Evolutionary conservation across 2,797 vertebrate species (phyloP).

Genomic region (Pachyuromys duprasi): DNA sequence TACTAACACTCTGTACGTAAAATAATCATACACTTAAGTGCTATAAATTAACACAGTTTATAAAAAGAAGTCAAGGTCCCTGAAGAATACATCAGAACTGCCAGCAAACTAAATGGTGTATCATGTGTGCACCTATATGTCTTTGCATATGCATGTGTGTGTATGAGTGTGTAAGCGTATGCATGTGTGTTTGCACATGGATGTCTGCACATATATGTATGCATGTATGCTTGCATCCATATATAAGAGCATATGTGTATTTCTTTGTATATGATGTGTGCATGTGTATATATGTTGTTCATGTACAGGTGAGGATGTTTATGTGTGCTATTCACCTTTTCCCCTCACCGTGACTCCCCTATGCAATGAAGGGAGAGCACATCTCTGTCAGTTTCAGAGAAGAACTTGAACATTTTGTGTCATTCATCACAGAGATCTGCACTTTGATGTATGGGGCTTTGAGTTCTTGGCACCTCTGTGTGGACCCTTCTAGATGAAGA

Average conservation of each 20-base stretch:
- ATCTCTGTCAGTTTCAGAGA: background rate
- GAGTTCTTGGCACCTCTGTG: slow-evolving; percentile 24
- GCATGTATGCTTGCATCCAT: background rate
- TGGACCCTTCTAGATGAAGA: slow-evolving; percentile 41
- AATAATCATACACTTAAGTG: background rate
- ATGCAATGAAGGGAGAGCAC: background rate
- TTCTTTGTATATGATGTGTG: background rate
- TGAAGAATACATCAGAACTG: background rate
- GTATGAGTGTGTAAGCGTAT: background rate
- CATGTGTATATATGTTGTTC: background rate
- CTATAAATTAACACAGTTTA: slow-evolving; percentile 1
- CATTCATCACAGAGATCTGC: background rate
- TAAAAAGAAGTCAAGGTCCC: background rate
- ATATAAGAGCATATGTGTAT: background rate
- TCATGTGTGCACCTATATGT: background rate
- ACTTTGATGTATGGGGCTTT: background rate
- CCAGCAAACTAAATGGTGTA: background rate
- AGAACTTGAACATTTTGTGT: background rate
- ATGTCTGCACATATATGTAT: background rate
- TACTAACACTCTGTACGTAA: background rate
- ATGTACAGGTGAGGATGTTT: background rate
- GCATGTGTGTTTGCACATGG: no score
- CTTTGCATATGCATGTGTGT: background rate
- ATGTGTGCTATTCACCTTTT: background rate
- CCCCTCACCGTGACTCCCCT: background rate